These are phyloP conservation scores for Stenopsyche tienmushanensis DNA, from an alignment of 1,140 invertebrate genomes.

Conservation along the genomic window DNA sequence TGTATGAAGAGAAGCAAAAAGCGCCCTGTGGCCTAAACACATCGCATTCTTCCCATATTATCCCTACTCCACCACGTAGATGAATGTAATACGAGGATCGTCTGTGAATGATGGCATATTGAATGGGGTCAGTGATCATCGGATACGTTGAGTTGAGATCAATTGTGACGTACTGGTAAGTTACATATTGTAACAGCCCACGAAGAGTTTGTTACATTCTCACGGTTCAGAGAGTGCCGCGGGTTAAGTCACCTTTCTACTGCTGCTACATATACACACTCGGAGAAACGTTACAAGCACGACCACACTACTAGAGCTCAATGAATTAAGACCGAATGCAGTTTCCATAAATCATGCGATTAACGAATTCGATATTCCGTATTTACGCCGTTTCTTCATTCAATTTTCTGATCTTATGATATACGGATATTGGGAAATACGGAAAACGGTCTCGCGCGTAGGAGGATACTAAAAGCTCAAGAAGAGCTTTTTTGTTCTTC, in stretches of 20 bases:
- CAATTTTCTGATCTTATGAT: too few relatives aligned
- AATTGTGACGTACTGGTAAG: background rate
- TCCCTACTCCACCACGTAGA: too few relatives aligned
- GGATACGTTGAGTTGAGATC: background rate
- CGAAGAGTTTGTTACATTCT: constrained; percentile 8
- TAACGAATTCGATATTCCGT: background rate
- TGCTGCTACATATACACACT: background rate
- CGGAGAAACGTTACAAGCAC: too few relatives aligned
- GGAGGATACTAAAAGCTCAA: too few relatives aligned
- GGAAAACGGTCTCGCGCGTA: too few relatives aligned
- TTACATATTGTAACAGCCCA: background rate
- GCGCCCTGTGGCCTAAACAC: background rate
- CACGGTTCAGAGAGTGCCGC: constrained; percentile 8
- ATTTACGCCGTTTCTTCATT: background rate
- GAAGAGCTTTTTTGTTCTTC: too few relatives aligned
- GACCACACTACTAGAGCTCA: too few relatives aligned
- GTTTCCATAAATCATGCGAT: background rate
- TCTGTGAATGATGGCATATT: background rate
- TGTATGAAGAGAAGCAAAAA: background rate
- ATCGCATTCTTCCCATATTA: too few relatives aligned
- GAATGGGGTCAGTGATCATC: constrained; percentile 7
- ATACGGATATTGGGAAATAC: too few relatives aligned
- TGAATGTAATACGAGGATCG: too few relatives aligned
- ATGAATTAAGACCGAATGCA: background rate
- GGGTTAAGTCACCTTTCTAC: constrained; percentile 19